Evolutionary conservation across 2,113 vertebrate species (phyloP).

Genomic region (Siphamia tubifer): DNA sequence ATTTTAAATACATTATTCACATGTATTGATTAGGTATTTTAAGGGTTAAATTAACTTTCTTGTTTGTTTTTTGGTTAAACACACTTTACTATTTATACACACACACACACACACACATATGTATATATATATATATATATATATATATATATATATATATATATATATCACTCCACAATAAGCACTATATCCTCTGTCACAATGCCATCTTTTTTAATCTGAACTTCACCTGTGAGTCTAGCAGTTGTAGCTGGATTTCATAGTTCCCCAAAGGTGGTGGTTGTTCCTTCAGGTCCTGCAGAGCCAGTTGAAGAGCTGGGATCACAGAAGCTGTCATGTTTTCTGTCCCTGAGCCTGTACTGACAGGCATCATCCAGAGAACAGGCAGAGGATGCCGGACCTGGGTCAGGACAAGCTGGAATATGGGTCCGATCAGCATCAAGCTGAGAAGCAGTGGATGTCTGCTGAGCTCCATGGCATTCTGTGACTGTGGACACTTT

Average conservation of each 20-base stretch:
- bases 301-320: slow-evolving; percentile 76
- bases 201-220: neutral
- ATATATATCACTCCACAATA: too few relatives aligned
- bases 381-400: slow-evolving; percentile 72
- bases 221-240: slow-evolving; percentile 77
- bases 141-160: too few relatives aligned
- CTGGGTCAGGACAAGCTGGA: neutral
- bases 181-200: too few relatives aligned
- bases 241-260: slow-evolving; percentile 76
- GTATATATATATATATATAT: too few relatives aligned
- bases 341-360: slow-evolving; percentile 43
- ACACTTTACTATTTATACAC: too few relatives aligned
- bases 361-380: slow-evolving; percentile 76
- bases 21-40: too few relatives aligned
- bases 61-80: too few relatives aligned
- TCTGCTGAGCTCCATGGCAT: slow-evolving; percentile 11
- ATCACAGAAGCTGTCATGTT: slow-evolving; percentile 69
- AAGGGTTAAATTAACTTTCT: too few relatives aligned
- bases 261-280: slow-evolving; percentile 78
- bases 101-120: too few relatives aligned
- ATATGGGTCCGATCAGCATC: neutral
- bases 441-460: neutral
- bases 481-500: neutral
- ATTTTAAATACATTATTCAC: too few relatives aligned
- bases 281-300: slow-evolving; percentile 79